A percentile compares a stretch with the other conserved stretches of the same genome.
Evolutionary conservation across 1,140 invertebrate genomes (phyloP).

Genomic region (Saccostrea glomerata): DNA sequence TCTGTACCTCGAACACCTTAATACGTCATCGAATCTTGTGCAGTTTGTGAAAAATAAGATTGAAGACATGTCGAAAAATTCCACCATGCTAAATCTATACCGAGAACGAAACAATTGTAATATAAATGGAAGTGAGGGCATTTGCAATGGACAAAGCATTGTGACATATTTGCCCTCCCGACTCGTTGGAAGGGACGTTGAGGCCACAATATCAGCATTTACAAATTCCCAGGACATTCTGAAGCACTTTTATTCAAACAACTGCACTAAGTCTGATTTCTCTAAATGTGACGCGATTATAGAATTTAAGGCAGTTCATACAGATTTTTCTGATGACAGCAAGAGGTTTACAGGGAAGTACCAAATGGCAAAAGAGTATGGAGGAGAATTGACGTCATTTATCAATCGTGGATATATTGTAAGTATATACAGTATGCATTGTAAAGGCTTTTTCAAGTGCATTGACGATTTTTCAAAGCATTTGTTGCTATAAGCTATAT

Average conservation of each 20-base stretch:
- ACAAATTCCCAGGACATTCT: not conserved
- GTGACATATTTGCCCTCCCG: not conserved
- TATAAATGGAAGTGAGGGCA: not conserved
- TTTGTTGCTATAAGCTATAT: too few relatives aligned
- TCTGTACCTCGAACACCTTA: not conserved
- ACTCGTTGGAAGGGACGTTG: not conserved
- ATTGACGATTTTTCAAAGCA: too few relatives aligned
- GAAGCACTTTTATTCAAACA: constrained; percentile 19
- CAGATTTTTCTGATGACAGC: not conserved
- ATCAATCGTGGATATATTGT: not conserved
- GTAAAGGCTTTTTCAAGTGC: too few relatives aligned
- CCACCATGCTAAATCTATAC: not conserved
- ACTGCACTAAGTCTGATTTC: not conserved
- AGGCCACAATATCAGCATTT: not conserved
- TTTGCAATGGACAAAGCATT: not conserved
- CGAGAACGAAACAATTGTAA: not conserved
- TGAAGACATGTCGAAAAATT: not conserved
- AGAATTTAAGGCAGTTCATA: not conserved
- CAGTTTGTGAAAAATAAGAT: not conserved
- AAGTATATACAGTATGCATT: not conserved
- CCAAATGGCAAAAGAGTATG: not conserved
- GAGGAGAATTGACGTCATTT: not conserved
- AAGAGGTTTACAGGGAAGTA: not conserved
- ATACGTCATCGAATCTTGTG: not conserved
- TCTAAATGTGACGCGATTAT: not conserved